Conservation (phyloP, 1,140 invertebrate genomes). For the Hyphantria cunea region DNA sequence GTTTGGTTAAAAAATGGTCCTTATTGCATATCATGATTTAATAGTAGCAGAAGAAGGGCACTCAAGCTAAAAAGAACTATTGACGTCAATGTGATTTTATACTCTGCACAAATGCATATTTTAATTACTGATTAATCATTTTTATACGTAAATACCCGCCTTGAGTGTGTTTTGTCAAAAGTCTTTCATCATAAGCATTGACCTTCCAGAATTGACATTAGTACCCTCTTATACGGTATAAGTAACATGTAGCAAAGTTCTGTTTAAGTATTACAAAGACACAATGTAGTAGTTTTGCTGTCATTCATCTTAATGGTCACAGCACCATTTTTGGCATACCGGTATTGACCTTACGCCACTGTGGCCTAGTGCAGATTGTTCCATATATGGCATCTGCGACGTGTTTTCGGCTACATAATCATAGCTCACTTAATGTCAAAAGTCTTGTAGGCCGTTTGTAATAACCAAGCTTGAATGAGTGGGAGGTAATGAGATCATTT, state of each 20-base stretch:
- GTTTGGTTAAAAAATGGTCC: too few species aligned
- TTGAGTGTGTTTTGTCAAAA: background rate
- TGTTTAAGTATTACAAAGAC: background rate
- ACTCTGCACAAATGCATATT: too few species aligned
- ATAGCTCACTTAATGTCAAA: constrained; percentile 7
- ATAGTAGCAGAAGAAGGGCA: too few species aligned
- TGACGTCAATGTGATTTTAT: too few species aligned
- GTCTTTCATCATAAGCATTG: background rate
- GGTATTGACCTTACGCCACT: constrained; percentile 16
- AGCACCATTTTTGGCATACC: constrained; percentile 12
- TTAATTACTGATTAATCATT: too few species aligned
- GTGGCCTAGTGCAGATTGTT: constrained; percentile 22
- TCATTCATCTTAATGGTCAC: constrained; percentile 5
- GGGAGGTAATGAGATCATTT: constrained; percentile 27
- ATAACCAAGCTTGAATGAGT: background rate
- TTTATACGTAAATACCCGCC: background rate
- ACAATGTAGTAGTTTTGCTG: background rate
- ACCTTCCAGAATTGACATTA: background rate
- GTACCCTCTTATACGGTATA: background rate
- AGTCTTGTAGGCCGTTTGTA: background rate
- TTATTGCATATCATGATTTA: too few species aligned
- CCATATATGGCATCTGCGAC: constrained; percentile 16
- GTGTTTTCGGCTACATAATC: constrained; percentile 10
- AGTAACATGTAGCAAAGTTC: background rate
- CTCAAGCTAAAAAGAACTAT: too few species aligned